Base-by-base conservation (phyloP, 2,113 vertebrate species). In the Odocoileus hemionus region DNA sequence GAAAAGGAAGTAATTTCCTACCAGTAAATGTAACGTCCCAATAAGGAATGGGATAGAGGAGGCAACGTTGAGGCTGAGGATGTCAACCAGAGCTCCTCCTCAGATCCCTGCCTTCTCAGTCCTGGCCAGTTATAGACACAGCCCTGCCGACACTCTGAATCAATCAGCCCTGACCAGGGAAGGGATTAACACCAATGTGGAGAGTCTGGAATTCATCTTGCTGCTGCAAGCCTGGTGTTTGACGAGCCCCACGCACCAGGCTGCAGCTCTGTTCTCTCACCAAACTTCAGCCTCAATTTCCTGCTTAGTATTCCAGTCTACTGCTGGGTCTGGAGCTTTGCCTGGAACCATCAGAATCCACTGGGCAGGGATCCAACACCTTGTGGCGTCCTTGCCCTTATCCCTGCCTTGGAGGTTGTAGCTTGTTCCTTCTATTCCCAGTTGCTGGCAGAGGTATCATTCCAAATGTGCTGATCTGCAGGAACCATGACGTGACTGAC, bases 261-360 rank as follows among this genome's bases (percentile, higher is more conserved):
- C 82, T 82, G 21, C 13, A 86, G 36, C 7, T 50, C 36, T 97
- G 57, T 91, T 92, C 88, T 92, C 88, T 90, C 91, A 94, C 26
- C 80, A 92, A 88, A 96, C 43, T 93, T 97, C 86, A 91, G 57
- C 76, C 50, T 91, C 89, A 86, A 94, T 97, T 97, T 98, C 70
- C 93, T 96, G 83, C 85, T 97, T 86, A 79, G 45, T 17, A 76
- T 94, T 88, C 94, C 78, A 96, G 94, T 83, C 91, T 83, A 36
- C 82, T 84, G 70, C 83, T 80, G 70, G 76, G 39, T 79, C 96
- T 98, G 96, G 97, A 98, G n/a, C 26, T 91, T 55, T 91, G 98
- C 98, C 95, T 97, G 70, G 97, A 96, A 93, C 91, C 54, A 30
- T 64, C 94, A 70, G 1, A 79, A 89, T 54, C 7, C 83, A 50